Base-by-base conservation (phyloP, 2,797 vertebrate genomes). In the Chrosomus eos region DNA sequence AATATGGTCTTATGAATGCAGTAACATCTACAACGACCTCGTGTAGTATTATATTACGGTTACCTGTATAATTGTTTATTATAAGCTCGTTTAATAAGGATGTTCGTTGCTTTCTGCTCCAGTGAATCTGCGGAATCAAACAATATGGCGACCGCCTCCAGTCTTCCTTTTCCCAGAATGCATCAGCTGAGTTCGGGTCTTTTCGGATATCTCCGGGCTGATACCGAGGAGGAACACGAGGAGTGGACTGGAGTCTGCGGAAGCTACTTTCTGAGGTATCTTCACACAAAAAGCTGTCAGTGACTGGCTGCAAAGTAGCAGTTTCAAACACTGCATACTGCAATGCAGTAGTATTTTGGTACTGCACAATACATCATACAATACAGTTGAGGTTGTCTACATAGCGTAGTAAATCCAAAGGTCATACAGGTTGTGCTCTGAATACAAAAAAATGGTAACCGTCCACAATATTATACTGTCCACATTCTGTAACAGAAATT, bases 131-230 rank as follows among this genome's bases (percentile, higher is more conserved):
- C 88, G 77, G 88, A 66, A 64, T 66, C 74, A 88, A 90, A 88
- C 90, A 92, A 96, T 94, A 96, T 96, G 95, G 95, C 95, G 94
- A 78, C 88, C n/a, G 70, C 43, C 76, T 85, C 72, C 66, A 87
- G 64, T 78, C 86, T 81, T 71, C 79, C 60, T 58, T 90, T 92
- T 93, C 94, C 95, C 95, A 93, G 80, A 84, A 93, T 67, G 83
- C 95, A 92, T 21, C 83, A 84, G 60, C 43, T 53, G 18, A 18
- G 14, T 18, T 95, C 94, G 94, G 87, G 0, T 31, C 48, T 88
- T 89, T 83, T 87, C 89, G 90, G 58, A 79, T 53, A 14, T 73
- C 84, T 86, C 51, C 90, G 90, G 58, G 14, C 43, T 55, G 26
- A 66, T 45, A 23, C 66, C 55, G 64, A 28, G 38, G 55, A 78